Percentiles rank a stretch among this genome's conserved stretches.
Evolutionary conservation across 2,113 vertebrate genomes (phyloP).

Genomic region (Diphyllodes magnificus): DNA sequence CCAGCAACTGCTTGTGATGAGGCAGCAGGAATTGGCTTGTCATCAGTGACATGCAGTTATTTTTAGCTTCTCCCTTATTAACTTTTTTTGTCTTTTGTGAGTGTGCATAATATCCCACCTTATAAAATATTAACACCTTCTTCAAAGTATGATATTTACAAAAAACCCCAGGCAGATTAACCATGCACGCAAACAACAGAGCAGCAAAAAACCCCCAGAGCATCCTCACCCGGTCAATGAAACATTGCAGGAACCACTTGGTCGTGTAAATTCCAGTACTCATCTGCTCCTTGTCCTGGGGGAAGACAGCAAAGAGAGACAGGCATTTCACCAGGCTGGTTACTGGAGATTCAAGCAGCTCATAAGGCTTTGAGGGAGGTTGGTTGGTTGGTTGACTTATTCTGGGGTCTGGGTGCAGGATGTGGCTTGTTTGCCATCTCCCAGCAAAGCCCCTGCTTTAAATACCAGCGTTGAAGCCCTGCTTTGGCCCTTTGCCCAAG

Average conservation of each 20-base stretch:
- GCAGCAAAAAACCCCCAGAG: background rate
- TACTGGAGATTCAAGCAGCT: background rate
- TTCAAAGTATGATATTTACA: background rate
- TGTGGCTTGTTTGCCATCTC: background rate
- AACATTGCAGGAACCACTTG: conserved; percentile 95
- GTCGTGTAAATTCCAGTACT: conserved; percentile 89
- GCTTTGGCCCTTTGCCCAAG: background rate
- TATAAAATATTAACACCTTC: background rate
- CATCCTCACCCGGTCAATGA: conserved; percentile 86
- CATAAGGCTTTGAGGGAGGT: background rate
- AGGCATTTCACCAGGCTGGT: background rate
- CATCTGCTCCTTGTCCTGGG: conserved; percentile 92
- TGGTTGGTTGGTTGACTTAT: background rate
- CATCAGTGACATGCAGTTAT: background rate
- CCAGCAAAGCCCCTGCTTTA: background rate
- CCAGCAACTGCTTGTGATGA: background rate
- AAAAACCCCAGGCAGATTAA: background rate
- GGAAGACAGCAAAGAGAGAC: background rate
- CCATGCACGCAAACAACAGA: background rate
- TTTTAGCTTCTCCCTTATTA: background rate
- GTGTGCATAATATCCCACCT: background rate
- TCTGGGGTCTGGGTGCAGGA: background rate
- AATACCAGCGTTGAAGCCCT: background rate
- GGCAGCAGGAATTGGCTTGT: background rate
- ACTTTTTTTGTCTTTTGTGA: background rate